Base-by-base conservation (phyloP, 2,888 invertebrate species). In the Plebejus anna region DNA sequence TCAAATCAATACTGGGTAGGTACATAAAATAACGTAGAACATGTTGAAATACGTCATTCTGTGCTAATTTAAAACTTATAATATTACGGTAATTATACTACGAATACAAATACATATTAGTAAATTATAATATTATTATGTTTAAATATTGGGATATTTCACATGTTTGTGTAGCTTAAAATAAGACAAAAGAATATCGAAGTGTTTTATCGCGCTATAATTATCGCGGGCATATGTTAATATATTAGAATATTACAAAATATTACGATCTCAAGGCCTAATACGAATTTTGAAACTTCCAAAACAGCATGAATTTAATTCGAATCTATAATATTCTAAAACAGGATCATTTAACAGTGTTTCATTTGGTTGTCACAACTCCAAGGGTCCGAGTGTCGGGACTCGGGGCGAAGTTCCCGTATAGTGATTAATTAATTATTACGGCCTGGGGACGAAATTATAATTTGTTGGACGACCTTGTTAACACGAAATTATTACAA, bases 351-450 rank as follows among this genome's bases (percentile, higher is more conserved):
- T 32, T 36, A 28, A 72, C 32, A 55, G 16, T 55, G 32, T 32
- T 28, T 51, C 47, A 55, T 73, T 51, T 51, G 7, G 16, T 55
- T 55, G 32, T n/a, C 9, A 73, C 32, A 55, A 73, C 32, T 73
- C 51, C 72, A 13, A 32, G 28, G 73, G 73, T 28, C 55, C 51
- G 51, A 28, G 47, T 16, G 32, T 51, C 73, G 7, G 32, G 13
- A 16, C 6, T 51, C 73, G 7, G 32, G 13, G 32, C 6, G 51
- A 73, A 73, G 73, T 73, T 73, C 16, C 47, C 16, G 51, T 73
- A 55, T 51, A 73, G 73, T 73, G 73, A 73, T 73, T 73, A 73
- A 73, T 73, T 73, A 73, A 55, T 73, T 55, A 73, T 51, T 32
- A 55, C 55, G 55, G 51, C 11, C 51, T 72, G 5, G 51, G 72